Evolutionary conservation across 2,888 invertebrate species (phyloP), one percentile per base, ranked within the genome.

Genomic region (Athetis lepigone): DNA sequence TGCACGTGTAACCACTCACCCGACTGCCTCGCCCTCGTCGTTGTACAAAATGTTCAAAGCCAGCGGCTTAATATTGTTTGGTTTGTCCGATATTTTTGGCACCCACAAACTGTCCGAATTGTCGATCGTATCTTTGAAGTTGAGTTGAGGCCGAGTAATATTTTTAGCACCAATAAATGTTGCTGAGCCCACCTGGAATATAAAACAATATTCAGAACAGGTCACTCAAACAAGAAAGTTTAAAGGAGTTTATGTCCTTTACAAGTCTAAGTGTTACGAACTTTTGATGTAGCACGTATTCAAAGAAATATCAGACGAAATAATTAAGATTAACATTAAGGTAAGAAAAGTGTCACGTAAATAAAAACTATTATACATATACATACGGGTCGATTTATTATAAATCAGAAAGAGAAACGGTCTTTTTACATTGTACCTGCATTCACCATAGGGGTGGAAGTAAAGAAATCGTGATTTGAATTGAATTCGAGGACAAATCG

Each of bases 1-100:
- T 47, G 59, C 43, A 54, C 21, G 25, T 45, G 36, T 37, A 33
- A 13, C 16, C 5, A 82, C 93, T 89, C 80, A 96, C 96, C 95
- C 95, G 65, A 95, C 92, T 8, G 96, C 94, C 46, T 93, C 93
- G 0, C 96, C 97, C 21, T 95, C 91, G 2, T 96, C 96, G 61
- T 96, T 96, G 83, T 97, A 96, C 74, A 98, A 96, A 0, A 97
- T 95, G 65, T 96, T 95, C 56, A 98, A 90, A 0, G 97, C 96
- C 9, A 98, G 92, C 0, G 98, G 98, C 84, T 97, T 97, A 11
- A 98, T 86, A 7, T 97, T 97, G 92, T 99, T 98, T 0, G 98
- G 99, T 88, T 99, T 99, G 27, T 97, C 96, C 50, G 96, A 97
- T 50, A 99, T 96, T 80, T 96, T 96, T 0, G 99, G 99, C 51